Evolutionary conservation across 2,797 vertebrate species (phyloP).

Genomic region (Lacerta agilis): DNA sequence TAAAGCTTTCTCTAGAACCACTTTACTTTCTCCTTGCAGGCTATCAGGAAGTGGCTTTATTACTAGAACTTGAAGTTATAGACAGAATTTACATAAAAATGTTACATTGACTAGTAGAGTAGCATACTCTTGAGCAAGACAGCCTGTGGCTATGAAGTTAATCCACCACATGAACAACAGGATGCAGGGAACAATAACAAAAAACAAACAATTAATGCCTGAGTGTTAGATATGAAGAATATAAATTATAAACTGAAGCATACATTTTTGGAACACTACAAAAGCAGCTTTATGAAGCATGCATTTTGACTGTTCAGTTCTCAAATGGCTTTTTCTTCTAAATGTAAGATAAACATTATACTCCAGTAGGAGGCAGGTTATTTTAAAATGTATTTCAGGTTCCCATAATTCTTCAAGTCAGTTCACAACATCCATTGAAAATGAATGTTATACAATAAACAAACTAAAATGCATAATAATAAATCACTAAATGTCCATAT

Average conservation of each 20-base stretch:
- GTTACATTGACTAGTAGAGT: neutral
- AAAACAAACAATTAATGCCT: neutral
- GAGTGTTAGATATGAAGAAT: neutral
- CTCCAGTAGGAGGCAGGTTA: neutral
- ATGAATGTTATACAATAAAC: neutral
- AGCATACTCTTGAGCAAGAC: neutral
- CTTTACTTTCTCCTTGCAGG: neutral
- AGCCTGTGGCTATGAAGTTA: neutral
- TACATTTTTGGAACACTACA: neutral
- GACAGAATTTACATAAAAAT: constrained; percentile 1
- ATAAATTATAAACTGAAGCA: neutral
- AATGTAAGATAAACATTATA: neutral
- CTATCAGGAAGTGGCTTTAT: neutral
- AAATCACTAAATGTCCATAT: neutral
- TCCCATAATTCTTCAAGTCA: neutral
- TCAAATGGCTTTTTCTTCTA: neutral
- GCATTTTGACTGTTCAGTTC: neutral
- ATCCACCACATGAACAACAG: neutral
- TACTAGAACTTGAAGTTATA: neutral
- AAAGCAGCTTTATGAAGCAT: neutral
- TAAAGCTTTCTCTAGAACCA: neutral
- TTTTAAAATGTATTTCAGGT: neutral
- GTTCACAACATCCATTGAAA: neutral
- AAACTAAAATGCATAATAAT: neutral
- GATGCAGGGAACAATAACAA: neutral